Conservation (phyloP, 2,888 invertebrate species). For the Sisyra nigra region DNA sequence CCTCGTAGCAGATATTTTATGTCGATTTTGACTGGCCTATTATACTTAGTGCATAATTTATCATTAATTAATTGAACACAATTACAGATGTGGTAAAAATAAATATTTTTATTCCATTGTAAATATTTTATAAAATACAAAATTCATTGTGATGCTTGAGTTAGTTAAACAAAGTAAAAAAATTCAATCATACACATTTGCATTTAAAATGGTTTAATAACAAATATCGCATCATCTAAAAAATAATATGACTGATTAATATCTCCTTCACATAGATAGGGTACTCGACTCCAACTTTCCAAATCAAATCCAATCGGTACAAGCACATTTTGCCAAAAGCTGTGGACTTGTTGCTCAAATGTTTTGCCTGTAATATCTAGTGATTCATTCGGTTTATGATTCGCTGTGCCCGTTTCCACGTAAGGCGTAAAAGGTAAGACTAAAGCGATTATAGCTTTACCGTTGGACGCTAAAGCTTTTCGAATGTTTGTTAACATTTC, state of each 20-base stretch:
- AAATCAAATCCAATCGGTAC: constrained; percentile 54
- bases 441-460: constrained; percentile 69
- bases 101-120: too few species aligned
- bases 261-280: constrained; percentile 96
- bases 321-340: constrained; percentile 47
- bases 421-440: constrained; percentile 91
- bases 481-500: constrained; percentile 62
- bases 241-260: constrained; percentile 81
- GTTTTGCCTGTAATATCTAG: constrained; percentile 47
- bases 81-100: too few species aligned
- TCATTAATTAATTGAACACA: too few species aligned
- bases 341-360: constrained; percentile 67
- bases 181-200: neutral
- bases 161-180: neutral
- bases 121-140: too few species aligned
- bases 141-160: neutral
- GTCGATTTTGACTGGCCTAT: too few species aligned
- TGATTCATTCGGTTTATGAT: constrained; percentile 54
- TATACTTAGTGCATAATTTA: too few species aligned
- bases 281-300: constrained; percentile 74
- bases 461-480: constrained; percentile 51
- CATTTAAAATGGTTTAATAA: constrained; percentile 36
- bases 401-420: constrained; percentile 65
- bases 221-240: constrained; percentile 80
- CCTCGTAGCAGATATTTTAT: too few species aligned